A percentile compares a stretch with the other conserved stretches of the same genome.
These are phyloP conservation scores for Sarcophaga rosellei DNA, from an alignment of 2,888 invertebrate genomes.

Conservation along the genomic window DNA sequence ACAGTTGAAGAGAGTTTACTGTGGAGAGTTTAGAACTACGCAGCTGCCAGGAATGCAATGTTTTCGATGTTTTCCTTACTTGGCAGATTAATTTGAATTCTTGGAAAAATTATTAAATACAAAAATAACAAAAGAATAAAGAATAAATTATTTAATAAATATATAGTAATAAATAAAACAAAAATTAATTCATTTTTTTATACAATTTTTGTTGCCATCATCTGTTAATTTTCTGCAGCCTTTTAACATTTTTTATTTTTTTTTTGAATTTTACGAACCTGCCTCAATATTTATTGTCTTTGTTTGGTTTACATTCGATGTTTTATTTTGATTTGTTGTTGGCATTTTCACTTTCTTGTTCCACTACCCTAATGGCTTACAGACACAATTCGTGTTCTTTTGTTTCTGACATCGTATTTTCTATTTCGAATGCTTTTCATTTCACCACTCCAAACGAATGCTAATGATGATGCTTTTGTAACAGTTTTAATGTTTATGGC, in stretches of 20 bases:
- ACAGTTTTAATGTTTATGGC: not conserved
- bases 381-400: slow-evolving; percentile 54
- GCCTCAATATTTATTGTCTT: slow-evolving; percentile 43
- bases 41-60: slow-evolving; percentile 43
- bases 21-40: slow-evolving; percentile 18
- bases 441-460: slow-evolving; percentile 45
- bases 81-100: not conserved
- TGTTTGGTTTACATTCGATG: slow-evolving; percentile 54
- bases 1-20: slow-evolving; percentile 5
- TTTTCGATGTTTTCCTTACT: slow-evolving; percentile 58
- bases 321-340: slow-evolving; percentile 30
- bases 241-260: not conserved
- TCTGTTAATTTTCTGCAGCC: not conserved
- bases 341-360: slow-evolving; percentile 46
- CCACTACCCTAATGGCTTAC: slow-evolving; percentile 51
- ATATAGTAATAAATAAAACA: not conserved
- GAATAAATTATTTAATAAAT: not conserved
- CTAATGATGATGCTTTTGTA: slow-evolving; percentile 32
- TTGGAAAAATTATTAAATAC: not conserved
- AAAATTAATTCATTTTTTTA: slow-evolving; percentile 6
- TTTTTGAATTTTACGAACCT: slow-evolving; percentile 40
- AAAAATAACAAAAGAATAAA: not conserved
- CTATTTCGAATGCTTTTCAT: not conserved
- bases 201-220: not conserved
- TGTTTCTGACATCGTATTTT: slow-evolving; percentile 10